Evolutionary conservation across 2,888 invertebrate species (phyloP).

Genomic region (Ceriagrion tenellum): DNA sequence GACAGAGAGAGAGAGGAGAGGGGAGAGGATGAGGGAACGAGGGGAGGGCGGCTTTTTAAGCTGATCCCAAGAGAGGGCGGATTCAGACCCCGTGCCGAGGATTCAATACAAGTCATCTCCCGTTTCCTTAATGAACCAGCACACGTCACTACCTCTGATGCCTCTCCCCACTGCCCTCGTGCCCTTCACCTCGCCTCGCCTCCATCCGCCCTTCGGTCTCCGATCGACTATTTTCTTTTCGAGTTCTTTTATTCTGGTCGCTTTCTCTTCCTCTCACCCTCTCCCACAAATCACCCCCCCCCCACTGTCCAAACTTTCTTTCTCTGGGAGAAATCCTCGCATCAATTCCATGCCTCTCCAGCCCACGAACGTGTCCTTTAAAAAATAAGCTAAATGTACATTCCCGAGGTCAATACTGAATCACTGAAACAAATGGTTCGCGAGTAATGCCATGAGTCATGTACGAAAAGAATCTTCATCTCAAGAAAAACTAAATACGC

Average conservation of each 20-base stretch:
- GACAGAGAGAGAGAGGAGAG: not conserved
- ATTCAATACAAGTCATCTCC: constrained; percentile 22
- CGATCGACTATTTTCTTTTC: not conserved
- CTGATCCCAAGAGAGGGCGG: not conserved
- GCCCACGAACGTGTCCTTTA: not conserved
- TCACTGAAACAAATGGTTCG: not conserved
- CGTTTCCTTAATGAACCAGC: constrained; percentile 14
- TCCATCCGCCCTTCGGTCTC: not conserved
- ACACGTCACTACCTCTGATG: not conserved
- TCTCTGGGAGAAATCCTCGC: not conserved
- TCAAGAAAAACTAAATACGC: no score
- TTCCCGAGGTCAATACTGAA: not conserved
- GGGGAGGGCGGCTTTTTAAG: not conserved
- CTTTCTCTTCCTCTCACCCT: not conserved
- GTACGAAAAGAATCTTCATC: no score
- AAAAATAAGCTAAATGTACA: not conserved
- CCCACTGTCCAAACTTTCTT: not conserved
- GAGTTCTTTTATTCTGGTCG: not conserved
- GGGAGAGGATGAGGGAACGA: no score
- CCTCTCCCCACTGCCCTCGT: no score
- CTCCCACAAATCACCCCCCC: no score
- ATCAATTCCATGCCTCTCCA: not conserved
- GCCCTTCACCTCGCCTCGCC: not conserved
- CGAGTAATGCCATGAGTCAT: no score
- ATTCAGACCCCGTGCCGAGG: not conserved